Evolutionary conservation across 2,113 vertebrate genomes (phyloP), one percentile per base, ranked within the genome.

Genomic region (Hucho hucho): DNA sequence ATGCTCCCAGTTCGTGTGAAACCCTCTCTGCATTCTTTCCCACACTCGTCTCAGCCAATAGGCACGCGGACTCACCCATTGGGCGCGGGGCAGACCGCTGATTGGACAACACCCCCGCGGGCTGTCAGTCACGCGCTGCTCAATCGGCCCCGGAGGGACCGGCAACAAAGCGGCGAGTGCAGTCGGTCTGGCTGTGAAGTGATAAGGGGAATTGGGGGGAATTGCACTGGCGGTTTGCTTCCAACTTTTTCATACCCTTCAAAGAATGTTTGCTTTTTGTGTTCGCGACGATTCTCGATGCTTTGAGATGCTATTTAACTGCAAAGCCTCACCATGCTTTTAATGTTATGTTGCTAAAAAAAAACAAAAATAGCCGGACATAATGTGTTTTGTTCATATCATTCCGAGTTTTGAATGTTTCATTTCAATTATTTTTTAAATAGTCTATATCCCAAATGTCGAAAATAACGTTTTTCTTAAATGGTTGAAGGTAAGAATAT

Each of bases 1-100:
- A 90, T 93, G 93, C 93, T 94, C 93, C 94, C 92, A 86, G 93
- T 95, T 92, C 92, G 95, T 97, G 96, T 94, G 96, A 98, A 97
- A 94, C 90, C 92, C 75, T 91, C 94, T 92, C 92, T 86, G 92
- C 94, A 90, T 93, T 95, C 94, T 95, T 97, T 97, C 96, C 96
- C 96, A 98, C 97, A 94, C 94, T 95, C 89, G 78, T 77, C 69
- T 80, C 89, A 88, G 88, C 96, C 96, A 97, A 97, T 97, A 3
- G 85, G 81, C 79, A 84, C 58, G 76, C 72, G 90, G 87, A 78
- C 93, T 91, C 90, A 86, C 84, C 91, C 93, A 90, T 86, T 78
- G 91, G 89, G 91, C 92, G 93, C 91, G 83, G 83, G 84, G 89
- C 86, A 79, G 86, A 78, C 86, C 77, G 90, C 86, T 90, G 84